A percentile compares a stretch with the other conserved stretches of the same genome.
phyloP scores from a whole-genome alignment of 2,113 vertebrate genomes.

The Percina caprodes region DNA sequence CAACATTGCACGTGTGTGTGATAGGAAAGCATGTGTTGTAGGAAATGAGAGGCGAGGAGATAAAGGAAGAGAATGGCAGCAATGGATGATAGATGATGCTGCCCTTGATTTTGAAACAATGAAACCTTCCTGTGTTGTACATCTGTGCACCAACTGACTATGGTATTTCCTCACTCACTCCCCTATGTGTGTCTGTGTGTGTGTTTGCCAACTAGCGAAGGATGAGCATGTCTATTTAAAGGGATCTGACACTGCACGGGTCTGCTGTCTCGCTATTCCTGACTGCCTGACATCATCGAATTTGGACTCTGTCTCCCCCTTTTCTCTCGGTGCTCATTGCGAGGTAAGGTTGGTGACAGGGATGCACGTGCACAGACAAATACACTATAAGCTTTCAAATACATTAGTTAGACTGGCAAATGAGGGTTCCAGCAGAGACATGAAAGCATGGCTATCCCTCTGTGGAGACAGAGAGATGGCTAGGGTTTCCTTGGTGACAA shows the following conservation, averaged over 20 bases:
- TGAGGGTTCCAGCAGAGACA: background rate
- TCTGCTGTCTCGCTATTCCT: slow-evolving; percentile 66
- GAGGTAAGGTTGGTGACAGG: slow-evolving; percentile 64
- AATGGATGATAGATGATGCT: slow-evolving; percentile 31
- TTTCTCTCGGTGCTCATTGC: slow-evolving; percentile 35
- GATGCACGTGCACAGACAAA: background rate
- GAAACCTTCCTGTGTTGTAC: slow-evolving; percentile 57
- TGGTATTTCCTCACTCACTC: slow-evolving; percentile 74
- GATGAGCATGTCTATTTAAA: slow-evolving; percentile 75
- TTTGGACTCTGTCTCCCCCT: slow-evolving; percentile 53
- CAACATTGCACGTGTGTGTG: slow-evolving; percentile 58
- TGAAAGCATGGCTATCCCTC: slow-evolving; percentile 14
- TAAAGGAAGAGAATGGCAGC: slow-evolving; percentile 31
- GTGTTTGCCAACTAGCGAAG: slow-evolving; percentile 60
- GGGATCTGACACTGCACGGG: slow-evolving; percentile 58
- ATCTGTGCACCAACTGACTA: slow-evolving; percentile 67
- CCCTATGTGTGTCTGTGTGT: slow-evolving; percentile 60
- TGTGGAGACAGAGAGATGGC: slow-evolving; percentile 22
- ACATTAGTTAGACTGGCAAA: slow-evolving; percentile 6
- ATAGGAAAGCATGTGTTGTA: slow-evolving; percentile 35
- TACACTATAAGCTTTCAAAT: slow-evolving; percentile 9
- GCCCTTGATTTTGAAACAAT: slow-evolving; percentile 48
- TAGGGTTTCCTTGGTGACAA: slow-evolving; percentile 55
- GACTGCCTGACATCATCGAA: slow-evolving; percentile 50
- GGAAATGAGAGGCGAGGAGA: slow-evolving; percentile 22